Percentiles rank a stretch among this genome's conserved stretches.
phyloP scores from a whole-genome alignment of 2,888 invertebrate species.

The Lycocerus yunnanus region DNA sequence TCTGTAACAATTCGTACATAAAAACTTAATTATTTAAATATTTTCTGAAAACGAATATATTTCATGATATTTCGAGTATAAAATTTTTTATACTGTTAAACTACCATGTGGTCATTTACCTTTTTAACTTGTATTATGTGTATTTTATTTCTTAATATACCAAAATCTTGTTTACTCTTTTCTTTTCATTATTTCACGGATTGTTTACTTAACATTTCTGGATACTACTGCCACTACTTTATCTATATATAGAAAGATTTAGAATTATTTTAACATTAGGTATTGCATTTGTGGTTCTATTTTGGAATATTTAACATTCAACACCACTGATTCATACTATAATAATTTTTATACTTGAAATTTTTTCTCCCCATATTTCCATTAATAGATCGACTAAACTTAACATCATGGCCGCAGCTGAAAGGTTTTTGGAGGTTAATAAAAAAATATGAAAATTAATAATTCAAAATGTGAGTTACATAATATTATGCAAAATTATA shows the following conservation, averaged over 20 bases:
- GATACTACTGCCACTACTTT: not conserved
- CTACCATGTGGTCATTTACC: not conserved
- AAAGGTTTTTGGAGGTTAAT: not conserved
- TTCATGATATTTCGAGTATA: no score
- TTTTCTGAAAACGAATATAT: no score
- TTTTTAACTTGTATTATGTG: not conserved
- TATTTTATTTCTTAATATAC: not conserved
- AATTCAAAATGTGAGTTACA: not conserved
- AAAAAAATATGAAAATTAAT: not conserved
- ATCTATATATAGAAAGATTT: not conserved
- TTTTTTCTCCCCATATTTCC: not conserved
- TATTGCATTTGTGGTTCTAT: not conserved
- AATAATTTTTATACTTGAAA: not conserved
- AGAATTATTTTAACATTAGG: not conserved
- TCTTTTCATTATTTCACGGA: not conserved
- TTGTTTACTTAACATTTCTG: not conserved
- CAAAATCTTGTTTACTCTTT: not conserved
- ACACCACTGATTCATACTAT: not conserved
- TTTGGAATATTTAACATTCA: not conserved
- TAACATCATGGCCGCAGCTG: not conserved
- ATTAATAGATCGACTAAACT: not conserved
- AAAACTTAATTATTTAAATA: no score
- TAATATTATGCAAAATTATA: not conserved
- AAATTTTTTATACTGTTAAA: no score
- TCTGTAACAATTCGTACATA: no score